Percentiles rank a stretch among this genome's conserved stretches.
phyloP scores from a whole-genome alignment of 2,797 vertebrate species.

The Epinephelus coioides region DNA sequence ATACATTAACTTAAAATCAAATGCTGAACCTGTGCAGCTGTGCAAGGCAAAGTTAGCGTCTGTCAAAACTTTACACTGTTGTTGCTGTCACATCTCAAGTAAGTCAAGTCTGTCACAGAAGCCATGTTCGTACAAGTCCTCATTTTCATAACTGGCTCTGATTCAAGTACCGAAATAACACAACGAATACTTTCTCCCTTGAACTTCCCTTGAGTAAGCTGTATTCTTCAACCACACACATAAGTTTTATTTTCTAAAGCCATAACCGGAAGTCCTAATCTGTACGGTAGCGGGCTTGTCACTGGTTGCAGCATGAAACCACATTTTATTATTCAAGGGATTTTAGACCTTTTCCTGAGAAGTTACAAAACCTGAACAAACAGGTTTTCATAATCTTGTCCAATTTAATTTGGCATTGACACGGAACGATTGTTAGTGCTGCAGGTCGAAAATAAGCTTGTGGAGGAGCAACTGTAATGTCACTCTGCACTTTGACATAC shows the following conservation, averaged over 20 bases:
- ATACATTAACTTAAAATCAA: too few relatives aligned
- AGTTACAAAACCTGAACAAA: constrained; percentile 23
- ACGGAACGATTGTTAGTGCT: neutral
- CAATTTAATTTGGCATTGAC: constrained; percentile 2
- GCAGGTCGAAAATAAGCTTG: neutral
- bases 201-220: neutral
- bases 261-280: constrained; percentile 10
- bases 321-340: constrained; percentile 13
- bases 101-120: too few relatives aligned
- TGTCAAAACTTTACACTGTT: too few relatives aligned
- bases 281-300: neutral
- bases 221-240: neutral
- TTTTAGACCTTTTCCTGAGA: constrained; percentile 25
- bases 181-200: neutral
- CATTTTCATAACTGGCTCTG: too few relatives aligned
- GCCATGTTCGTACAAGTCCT: too few relatives aligned
- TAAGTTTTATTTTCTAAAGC: constrained; percentile 44
- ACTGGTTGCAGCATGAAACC: constrained; percentile 15
- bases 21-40: too few relatives aligned
- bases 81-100: too few relatives aligned
- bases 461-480: too few relatives aligned
- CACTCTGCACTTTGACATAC: constrained; percentile 17
- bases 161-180: neutral
- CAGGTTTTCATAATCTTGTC: neutral
- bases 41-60: too few relatives aligned